phyloP scores from a whole-genome alignment of 1,140 invertebrate species.

The Thalassaphorura encarpata region DNA sequence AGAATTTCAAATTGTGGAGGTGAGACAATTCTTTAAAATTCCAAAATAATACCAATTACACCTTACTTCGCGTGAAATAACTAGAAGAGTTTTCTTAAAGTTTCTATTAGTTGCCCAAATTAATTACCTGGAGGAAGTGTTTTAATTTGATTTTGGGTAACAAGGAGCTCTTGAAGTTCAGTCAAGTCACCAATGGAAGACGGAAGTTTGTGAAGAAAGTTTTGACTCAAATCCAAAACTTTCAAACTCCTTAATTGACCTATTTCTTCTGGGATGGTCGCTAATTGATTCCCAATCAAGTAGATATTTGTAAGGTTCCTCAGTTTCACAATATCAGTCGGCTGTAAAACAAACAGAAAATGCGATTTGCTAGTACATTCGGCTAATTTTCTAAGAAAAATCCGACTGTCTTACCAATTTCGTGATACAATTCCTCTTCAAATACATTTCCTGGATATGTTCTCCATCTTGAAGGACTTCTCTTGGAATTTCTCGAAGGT shows the following conservation, averaged over 20 bases:
- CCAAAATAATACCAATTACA: neutral
- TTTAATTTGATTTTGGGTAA: slow-evolving; percentile 22
- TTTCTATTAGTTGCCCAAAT: neutral
- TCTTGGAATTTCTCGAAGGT: slow-evolving; percentile 26
- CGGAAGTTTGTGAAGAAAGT: slow-evolving; percentile 18
- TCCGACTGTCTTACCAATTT: slow-evolving; percentile 24
- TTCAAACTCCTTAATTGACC: slow-evolving; percentile 18
- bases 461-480: slow-evolving; percentile 27
- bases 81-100: neutral
- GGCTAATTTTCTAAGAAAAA: neutral
- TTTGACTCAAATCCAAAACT: slow-evolving; percentile 29
- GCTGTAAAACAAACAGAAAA: slow-evolving; percentile 20
- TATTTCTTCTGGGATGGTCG: slow-evolving; percentile 22
- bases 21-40: slow-evolving; percentile 11
- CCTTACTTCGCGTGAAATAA: neutral
- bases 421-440: slow-evolving; percentile 30
- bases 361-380: neutral
- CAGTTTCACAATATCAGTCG: slow-evolving; percentile 24
- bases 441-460: slow-evolving; percentile 32
- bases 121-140: slow-evolving; percentile 23
- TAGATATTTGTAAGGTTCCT: slow-evolving; percentile 26
- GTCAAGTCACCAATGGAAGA: slow-evolving; percentile 13
- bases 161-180: slow-evolving; percentile 14
- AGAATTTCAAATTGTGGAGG: slow-evolving; percentile 11
- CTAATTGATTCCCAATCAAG: slow-evolving; percentile 24